Evolutionary conservation across 2,888 invertebrate species (phyloP), one percentile per base, ranked within the genome.

Genomic region (Allygus modestus): DNA sequence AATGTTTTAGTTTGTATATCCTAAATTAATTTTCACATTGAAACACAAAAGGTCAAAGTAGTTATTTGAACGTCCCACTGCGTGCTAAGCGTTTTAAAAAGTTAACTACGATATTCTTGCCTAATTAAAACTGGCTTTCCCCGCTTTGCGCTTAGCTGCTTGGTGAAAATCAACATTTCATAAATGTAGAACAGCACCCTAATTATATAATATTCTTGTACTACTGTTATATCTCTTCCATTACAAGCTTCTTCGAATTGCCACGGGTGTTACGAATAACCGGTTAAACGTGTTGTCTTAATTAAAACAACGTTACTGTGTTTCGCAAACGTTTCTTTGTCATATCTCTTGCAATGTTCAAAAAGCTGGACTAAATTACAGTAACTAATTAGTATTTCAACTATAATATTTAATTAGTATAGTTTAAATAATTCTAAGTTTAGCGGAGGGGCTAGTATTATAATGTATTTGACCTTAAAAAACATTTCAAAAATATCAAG

Each of bases 121-220:
- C 54, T 54, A 54, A 54, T 54, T 54, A 54, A 54, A 54, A 54
- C 54, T 23, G 54, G 20, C 46, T 46, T 46, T 37, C 46, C 20
- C 23, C 20, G 20, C 20, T 23, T 54, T 1, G 1, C 54, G 54
- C 54, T n/a, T 54, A 23, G 20, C 23, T 54, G 1, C 54, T 5
- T 4, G 23, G 15, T 17, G 46, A 46, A 15, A 7, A 46, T 4
- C 12, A 46, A 46, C 17, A 46, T 15, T 17, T 4, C 23, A 51
- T 54, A 23, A 23, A 54, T 15, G 54, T 15, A 23, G 46, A 46
- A 46, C 46, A 46, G n/a, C 11, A 54, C 20, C 23, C 20, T 54
- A 23, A 54, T 54, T 54, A 54, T 17, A 46, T 54, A 11, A 54
- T 54, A n/a, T 23, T 54, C 54, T 54, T 23, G 54, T 23, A 23